Evolutionary conservation across 2,113 vertebrate genomes (phyloP).

Genomic region (Orycteropus afer): DNA sequence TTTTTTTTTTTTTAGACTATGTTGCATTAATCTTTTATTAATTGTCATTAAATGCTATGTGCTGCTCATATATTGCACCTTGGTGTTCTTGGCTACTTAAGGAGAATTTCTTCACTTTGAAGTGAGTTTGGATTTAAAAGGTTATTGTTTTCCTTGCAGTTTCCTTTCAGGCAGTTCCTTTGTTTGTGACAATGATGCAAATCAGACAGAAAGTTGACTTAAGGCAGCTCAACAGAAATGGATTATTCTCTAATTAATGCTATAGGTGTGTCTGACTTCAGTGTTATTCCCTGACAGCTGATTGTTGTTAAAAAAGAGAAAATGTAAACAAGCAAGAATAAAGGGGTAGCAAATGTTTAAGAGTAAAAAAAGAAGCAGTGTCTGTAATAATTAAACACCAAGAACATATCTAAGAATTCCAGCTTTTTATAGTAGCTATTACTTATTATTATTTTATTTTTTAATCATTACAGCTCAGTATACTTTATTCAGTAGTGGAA

Average conservation of each 20-base stretch:
- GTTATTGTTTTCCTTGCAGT: conserved; percentile 70
- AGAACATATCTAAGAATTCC: not conserved
- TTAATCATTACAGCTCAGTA: not conserved
- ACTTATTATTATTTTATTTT: conserved; percentile 40
- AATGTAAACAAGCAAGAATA: conserved; percentile 45
- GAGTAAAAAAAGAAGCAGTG: conserved; percentile 50
- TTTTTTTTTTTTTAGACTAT: too few species aligned
- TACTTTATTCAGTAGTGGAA: conserved; percentile 6
- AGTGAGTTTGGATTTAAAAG: conserved; percentile 68
- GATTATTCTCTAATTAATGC: not conserved
- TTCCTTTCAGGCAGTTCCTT: conserved; percentile 70
- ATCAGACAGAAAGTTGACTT: conserved; percentile 51
- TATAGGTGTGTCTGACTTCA: not conserved
- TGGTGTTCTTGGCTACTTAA: conserved; percentile 30
- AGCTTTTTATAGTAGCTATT: not conserved
- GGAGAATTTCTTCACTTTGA: conserved; percentile 69
- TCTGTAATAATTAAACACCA: conserved; percentile 19
- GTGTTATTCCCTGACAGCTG: not conserved
- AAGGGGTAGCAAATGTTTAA: conserved; percentile 21
- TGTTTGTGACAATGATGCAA: conserved; percentile 26
- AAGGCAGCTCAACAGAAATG: conserved; percentile 2
- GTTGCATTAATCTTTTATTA: conserved; percentile 29
- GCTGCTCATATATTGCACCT: not conserved
- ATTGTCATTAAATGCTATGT: conserved; percentile 1
- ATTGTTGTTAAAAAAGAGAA: conserved; percentile 19